Conservation (phyloP, 2,797 vertebrate species). For the Tangara arthus region DNA sequence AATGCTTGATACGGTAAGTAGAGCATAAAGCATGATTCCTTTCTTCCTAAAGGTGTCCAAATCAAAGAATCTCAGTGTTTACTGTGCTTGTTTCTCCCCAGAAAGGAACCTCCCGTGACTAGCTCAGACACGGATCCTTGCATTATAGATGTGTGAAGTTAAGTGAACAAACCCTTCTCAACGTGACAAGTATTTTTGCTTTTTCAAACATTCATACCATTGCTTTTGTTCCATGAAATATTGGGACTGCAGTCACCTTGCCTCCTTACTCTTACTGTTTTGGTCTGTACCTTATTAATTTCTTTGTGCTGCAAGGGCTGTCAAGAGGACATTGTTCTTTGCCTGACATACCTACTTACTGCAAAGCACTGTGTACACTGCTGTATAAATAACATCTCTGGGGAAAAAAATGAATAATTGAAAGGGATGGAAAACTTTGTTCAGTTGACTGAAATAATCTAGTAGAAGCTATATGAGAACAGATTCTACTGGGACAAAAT, state of each 20-base stretch:
- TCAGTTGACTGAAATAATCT: conserved; percentile 58
- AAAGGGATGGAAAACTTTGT: conserved; percentile 52
- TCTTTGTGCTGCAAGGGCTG: conserved; percentile 29
- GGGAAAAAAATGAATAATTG: conserved; percentile 63
- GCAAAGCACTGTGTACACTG: conserved; percentile 60
- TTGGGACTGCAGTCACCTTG: conserved; percentile 38
- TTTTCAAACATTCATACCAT: neutral
- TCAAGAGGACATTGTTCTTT: conserved; percentile 23
- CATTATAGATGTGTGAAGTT: conserved; percentile 1
- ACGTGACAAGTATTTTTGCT: neutral
- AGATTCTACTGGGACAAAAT: conserved; percentile 20
- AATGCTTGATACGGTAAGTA: neutral
- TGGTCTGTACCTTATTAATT: conserved; percentile 20
- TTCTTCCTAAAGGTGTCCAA: neutral
- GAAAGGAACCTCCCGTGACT: neutral
- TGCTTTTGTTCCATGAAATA: neutral
- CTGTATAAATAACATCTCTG: conserved; percentile 63
- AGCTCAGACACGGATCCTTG: neutral
- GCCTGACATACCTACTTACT: conserved; percentile 44
- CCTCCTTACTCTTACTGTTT: neutral
- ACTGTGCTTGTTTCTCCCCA: neutral
- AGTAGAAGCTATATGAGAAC: conserved; percentile 42
- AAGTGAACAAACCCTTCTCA: neutral
- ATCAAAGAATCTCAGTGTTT: neutral
- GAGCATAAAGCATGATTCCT: neutral